phyloP scores from a whole-genome alignment of 1,140 invertebrate genomes.

The Drosophila grimshawi region DNA sequence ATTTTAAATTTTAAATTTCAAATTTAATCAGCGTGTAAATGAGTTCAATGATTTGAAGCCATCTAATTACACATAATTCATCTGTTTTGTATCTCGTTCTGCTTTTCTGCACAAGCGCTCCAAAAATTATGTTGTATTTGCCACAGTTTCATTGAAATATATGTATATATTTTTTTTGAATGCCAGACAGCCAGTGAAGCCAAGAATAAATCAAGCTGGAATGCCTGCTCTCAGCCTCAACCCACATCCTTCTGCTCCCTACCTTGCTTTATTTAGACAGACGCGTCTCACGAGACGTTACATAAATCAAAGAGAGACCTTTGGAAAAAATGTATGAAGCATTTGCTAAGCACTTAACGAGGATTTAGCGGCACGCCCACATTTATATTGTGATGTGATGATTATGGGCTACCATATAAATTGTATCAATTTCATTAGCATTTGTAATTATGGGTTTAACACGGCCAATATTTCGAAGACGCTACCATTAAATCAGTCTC shows the following conservation, averaged over 20 bases:
- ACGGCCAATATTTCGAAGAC: conserved; percentile 4
- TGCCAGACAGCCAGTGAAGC: conserved; percentile 14
- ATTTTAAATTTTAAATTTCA: conserved; percentile 37
- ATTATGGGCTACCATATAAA: conserved; percentile 22
- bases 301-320: conserved; percentile 46
- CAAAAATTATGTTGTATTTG: conserved; percentile 20
- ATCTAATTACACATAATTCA: conserved; percentile 47
- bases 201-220: conserved; percentile 44
- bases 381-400: conserved; percentile 5
- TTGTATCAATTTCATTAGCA: conserved; percentile 40
- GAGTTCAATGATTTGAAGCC: conserved; percentile 45
- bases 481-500: neutral
- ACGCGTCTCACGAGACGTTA: conserved; percentile 38
- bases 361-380: conserved; percentile 33
- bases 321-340: conserved; percentile 29
- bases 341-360: conserved; percentile 48
- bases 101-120: conserved; percentile 12
- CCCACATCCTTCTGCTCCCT: neutral
- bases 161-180: conserved; percentile 11
- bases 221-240: neutral
- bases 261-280: conserved; percentile 40
- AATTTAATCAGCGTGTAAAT: conserved; percentile 47
- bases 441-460: conserved; percentile 30
- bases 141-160: conserved; percentile 42
- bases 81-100: neutral